Percentiles rank a stretch among this genome's conserved stretches.
Evolutionary conservation across 2,113 vertebrate species (phyloP).

Genomic region (Microtus richardsoni): DNA sequence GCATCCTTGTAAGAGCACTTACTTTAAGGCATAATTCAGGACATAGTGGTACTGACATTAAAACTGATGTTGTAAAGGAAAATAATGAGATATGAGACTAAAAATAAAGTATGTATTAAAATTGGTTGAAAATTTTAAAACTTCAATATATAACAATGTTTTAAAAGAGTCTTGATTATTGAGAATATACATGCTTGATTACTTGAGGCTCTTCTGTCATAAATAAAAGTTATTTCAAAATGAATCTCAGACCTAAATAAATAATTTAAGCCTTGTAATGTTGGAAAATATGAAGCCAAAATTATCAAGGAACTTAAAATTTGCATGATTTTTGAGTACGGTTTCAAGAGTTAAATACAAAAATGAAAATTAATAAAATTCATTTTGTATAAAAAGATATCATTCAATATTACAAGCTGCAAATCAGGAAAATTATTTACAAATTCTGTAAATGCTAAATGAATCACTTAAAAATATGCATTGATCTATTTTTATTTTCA

Average conservation of each 20-base stretch:
- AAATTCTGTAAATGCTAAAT: background rate
- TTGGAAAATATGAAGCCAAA: background rate
- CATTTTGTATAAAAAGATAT: background rate
- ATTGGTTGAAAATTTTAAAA: background rate
- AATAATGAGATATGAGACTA: background rate
- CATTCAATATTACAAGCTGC: background rate
- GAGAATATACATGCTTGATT: background rate
- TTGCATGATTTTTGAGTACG: background rate
- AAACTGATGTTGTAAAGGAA: background rate
- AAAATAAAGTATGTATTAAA: background rate
- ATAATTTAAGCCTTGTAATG: background rate
- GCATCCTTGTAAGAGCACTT: background rate
- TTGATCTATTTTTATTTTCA: background rate
- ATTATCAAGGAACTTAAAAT: background rate
- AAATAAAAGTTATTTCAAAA: conserved; percentile 14
- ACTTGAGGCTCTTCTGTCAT: background rate
- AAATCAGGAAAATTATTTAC: background rate
- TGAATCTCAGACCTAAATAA: background rate
- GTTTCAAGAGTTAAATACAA: background rate
- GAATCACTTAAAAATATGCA: background rate
- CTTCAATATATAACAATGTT: background rate
- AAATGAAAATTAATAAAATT: background rate
- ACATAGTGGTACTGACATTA: background rate
- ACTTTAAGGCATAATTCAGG: background rate
- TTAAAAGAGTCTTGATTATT: background rate